Evolutionary conservation across 2,797 vertebrate species (phyloP).

Genomic region (Schizopygopsis pylzovi): DNA sequence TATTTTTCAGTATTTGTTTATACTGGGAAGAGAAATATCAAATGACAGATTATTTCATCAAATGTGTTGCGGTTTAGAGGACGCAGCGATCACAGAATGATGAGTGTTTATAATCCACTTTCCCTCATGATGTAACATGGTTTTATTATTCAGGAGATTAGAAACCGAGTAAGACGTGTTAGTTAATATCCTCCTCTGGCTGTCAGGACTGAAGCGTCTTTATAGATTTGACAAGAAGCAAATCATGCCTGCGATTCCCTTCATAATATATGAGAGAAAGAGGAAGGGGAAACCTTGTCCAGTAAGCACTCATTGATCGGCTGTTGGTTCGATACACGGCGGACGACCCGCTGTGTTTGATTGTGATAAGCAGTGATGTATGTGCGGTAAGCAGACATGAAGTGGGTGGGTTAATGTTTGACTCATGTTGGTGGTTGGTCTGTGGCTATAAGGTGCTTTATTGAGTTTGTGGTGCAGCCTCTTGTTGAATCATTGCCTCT

Average conservation of each 20-base stretch:
- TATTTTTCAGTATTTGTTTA: background rate
- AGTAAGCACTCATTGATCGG: constrained; percentile 69
- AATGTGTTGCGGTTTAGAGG: background rate
- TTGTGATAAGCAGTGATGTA: constrained; percentile 72
- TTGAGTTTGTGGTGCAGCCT: constrained; percentile 57
- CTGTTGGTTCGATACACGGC: constrained; percentile 44
- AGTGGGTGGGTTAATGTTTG: constrained; percentile 65
- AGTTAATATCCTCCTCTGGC: constrained; percentile 29
- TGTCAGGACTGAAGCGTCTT: constrained; percentile 13
- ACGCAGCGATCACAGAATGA: background rate
- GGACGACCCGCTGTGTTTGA: constrained; percentile 43
- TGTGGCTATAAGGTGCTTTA: constrained; percentile 66
- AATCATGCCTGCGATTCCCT: constrained; percentile 30
- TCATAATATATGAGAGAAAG: background rate
- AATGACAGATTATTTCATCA: constrained; percentile 22
- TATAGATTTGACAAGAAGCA: constrained; percentile 15
- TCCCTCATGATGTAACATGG: constrained; percentile 21
- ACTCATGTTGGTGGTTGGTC: constrained; percentile 55
- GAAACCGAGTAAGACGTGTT: constrained; percentile 16
- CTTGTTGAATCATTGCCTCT: constrained; percentile 52
- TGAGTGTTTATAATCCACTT: constrained; percentile 40
- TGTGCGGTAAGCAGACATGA: constrained; percentile 44
- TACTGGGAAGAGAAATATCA: background rate
- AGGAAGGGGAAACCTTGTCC: constrained; percentile 49
- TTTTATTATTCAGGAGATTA: constrained; percentile 37